Evolutionary conservation across 1,140 invertebrate genomes (phyloP).

Genomic region (Drosophila pandora): DNA sequence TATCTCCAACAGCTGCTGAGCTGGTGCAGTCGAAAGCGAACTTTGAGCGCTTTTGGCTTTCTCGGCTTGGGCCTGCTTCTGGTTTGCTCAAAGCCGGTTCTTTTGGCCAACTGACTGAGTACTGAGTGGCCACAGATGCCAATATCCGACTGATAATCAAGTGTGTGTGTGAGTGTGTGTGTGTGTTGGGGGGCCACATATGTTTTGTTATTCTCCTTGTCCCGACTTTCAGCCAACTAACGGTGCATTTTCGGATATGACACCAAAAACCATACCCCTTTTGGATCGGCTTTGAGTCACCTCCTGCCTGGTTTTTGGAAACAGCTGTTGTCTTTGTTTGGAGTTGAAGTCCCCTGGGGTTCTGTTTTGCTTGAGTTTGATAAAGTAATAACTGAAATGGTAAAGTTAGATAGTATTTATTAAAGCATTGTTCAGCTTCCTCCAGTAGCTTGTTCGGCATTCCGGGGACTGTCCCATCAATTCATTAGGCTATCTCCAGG

Average conservation of each 20-base stretch:
- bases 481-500: conserved; percentile 43
- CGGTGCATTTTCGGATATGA: conserved; percentile 56
- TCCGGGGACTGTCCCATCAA: conserved; percentile 7
- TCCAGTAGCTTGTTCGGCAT: not conserved
- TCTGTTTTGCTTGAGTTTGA: no score
- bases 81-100: conserved; percentile 40
- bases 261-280: not conserved
- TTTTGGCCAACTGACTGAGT: conserved; percentile 40
- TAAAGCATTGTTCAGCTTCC: not conserved
- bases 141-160: not conserved
- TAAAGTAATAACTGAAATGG: no score
- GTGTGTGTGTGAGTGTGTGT: not conserved
- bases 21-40: not conserved
- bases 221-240: conserved; percentile 34
- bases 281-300: conserved; percentile 49
- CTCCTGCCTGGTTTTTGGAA: conserved; percentile 1
- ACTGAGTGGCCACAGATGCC: conserved; percentile 19
- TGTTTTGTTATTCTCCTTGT: conserved; percentile 20
- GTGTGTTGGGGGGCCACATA: not conserved
- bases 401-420: no score
- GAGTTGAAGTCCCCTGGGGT: no score
- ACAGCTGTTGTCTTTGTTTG: conserved; percentile 45
- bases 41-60: conserved; percentile 36
- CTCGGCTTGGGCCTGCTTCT: conserved; percentile 12
- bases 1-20: conserved; percentile 16